These are phyloP conservation scores for Campoplex nolae DNA, from an alignment of 2,888 invertebrate genomes.

Conservation along the genomic window DNA sequence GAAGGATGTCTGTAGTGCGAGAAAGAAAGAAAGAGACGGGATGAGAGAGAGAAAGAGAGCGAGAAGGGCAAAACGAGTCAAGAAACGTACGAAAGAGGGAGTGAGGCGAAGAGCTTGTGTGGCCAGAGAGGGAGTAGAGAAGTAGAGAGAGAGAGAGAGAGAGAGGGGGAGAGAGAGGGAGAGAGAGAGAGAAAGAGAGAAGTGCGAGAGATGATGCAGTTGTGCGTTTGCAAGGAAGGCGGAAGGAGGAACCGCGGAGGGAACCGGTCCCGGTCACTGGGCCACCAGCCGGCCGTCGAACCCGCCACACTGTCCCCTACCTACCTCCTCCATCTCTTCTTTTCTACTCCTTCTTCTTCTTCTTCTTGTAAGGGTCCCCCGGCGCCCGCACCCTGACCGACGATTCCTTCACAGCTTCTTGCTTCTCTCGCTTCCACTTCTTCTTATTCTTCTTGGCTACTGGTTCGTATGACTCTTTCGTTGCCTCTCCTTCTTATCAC, in stretches of 20 bases:
- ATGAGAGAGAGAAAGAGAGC: neutral
- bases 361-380: slow-evolving; percentile 53
- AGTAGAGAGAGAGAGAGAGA: slow-evolving; percentile 32
- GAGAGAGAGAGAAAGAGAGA: slow-evolving; percentile 67
- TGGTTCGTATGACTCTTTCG: slow-evolving; percentile 47
- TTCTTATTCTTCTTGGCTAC: slow-evolving; percentile 62
- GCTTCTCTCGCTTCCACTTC: slow-evolving; percentile 44
- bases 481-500: slow-evolving; percentile 40
- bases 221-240: slow-evolving; percentile 85
- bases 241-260: slow-evolving; percentile 84
- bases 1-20: slow-evolving; percentile 21
- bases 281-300: slow-evolving; percentile 85
- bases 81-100: slow-evolving; percentile 30
- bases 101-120: slow-evolving; percentile 29
- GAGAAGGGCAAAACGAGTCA: slow-evolving; percentile 40
- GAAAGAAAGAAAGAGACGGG: slow-evolving; percentile 5
- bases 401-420: slow-evolving; percentile 61
- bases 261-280: slow-evolving; percentile 85
- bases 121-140: slow-evolving; percentile 21
- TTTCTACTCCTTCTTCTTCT: slow-evolving; percentile 54
- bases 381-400: slow-evolving; percentile 60
- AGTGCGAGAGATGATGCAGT: slow-evolving; percentile 82
- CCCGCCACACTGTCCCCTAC: slow-evolving; percentile 82
- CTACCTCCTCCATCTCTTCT: slow-evolving; percentile 70
- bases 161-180: slow-evolving; percentile 2